phyloP scores from a whole-genome alignment of 2,797 vertebrate species.

The Gallinago nigripennis region DNA sequence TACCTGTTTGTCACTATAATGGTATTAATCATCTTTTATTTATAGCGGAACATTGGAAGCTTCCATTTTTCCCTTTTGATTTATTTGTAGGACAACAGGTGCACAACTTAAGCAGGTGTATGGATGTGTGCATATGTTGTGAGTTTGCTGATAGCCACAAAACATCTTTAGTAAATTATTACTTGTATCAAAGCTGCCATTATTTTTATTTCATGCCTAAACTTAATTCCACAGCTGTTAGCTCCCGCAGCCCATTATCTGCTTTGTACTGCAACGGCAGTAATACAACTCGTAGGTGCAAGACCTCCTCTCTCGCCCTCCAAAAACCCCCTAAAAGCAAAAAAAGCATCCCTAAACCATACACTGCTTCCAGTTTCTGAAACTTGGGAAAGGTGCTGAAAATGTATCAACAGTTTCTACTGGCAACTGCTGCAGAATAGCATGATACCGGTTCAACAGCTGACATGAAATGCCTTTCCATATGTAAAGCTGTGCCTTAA shows the following conservation, averaged over 20 bases:
- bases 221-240: conserved; percentile 58
- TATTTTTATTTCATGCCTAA: conserved; percentile 42
- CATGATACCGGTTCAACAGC: conserved; percentile 80
- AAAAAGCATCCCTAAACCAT: conserved; percentile 1
- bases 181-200: conserved; percentile 36
- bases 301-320: conserved; percentile 4
- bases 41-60: conserved; percentile 7
- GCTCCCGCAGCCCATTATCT: conserved; percentile 37
- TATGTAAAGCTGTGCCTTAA: conserved; percentile 88
- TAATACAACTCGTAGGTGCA: conserved; percentile 3
- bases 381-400: conserved; percentile 58
- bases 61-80: conserved; percentile 25
- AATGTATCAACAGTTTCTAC: conserved; percentile 65
- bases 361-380: conserved; percentile 37
- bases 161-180: conserved; percentile 58
- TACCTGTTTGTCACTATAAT: conserved; percentile 48
- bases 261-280: conserved; percentile 26
- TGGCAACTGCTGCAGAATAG: conserved; percentile 71
- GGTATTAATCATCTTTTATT: conserved; percentile 54
- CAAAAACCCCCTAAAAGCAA: not conserved
- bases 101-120: conserved; percentile 2
- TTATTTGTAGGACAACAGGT: conserved; percentile 40
- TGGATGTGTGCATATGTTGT: not conserved
- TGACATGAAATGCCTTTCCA: conserved; percentile 85
- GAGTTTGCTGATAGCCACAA: conserved; percentile 50